These are phyloP conservation scores for Sinodicranocentrus sp. DNA, from an alignment of 2,888 invertebrate species.

Conservation along the genomic window DNA sequence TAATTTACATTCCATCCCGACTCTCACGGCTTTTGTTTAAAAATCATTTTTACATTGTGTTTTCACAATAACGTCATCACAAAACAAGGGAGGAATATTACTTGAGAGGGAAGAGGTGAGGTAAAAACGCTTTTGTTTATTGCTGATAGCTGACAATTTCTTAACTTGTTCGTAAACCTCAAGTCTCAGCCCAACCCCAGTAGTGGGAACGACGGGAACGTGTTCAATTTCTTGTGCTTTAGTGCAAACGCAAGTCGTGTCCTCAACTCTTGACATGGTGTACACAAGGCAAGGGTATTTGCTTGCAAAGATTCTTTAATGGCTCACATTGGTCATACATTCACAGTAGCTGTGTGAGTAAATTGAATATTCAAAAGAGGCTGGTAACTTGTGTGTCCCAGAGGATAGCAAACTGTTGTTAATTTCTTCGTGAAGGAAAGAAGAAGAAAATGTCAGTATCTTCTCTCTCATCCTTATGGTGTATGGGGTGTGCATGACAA, in stretches of 20 bases:
- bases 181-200: constrained; percentile 37
- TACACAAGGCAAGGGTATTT: no score
- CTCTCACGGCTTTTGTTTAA: constrained; percentile 27
- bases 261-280: no score
- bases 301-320: no score
- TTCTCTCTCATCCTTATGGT: constrained; percentile 14
- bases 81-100: not conserved
- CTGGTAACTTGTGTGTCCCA: not conserved
- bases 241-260: no score
- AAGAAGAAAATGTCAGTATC: not conserved
- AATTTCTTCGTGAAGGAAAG: not conserved
- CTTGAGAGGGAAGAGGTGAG: no score
- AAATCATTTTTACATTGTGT: constrained; percentile 23
- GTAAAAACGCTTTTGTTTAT: constrained; percentile 50
- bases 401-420: not conserved
- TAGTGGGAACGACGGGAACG: constrained; percentile 51
- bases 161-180: constrained; percentile 32
- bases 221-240: constrained; percentile 35
- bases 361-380: constrained; percentile 57
- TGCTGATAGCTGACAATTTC: constrained; percentile 53
- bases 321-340: no score
- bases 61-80: not conserved
- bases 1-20: constrained; percentile 47
- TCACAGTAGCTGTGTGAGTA: constrained; percentile 1
- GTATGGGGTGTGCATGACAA: constrained; percentile 46